A percentile compares a stretch with the other conserved stretches of the same genome.
phyloP scores from a whole-genome alignment of 2,888 invertebrate species.

The Acleris literana region DNA sequence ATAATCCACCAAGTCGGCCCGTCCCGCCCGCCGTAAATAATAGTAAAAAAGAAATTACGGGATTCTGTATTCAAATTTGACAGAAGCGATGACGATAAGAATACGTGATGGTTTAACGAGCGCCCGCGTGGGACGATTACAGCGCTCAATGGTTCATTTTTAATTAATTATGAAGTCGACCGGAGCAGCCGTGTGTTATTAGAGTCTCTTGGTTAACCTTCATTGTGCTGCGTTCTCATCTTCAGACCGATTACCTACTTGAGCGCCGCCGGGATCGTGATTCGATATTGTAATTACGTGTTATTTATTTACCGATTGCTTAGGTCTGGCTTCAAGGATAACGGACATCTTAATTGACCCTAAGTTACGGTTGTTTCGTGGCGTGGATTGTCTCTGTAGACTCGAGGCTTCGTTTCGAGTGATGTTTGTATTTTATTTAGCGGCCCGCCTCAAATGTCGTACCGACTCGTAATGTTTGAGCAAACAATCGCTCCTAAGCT shows the following conservation, averaged over 20 bases:
- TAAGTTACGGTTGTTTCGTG: conserved; percentile 72
- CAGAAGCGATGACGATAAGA: conserved; percentile 78
- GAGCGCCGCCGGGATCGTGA: conserved; percentile 72
- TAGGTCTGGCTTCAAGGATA: conserved; percentile 73
- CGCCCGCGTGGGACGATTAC: conserved; percentile 72
- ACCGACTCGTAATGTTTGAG: conserved; percentile 81
- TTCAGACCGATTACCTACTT: conserved; percentile 61
- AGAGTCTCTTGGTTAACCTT: conserved; percentile 57
- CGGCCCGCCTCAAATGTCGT: conserved; percentile 81
- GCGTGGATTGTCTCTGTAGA: conserved; percentile 72
- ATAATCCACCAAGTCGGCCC: conserved; percentile 67
- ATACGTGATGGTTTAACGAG: conserved; percentile 75
- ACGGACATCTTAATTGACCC: conserved; percentile 77
- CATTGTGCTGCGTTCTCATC: conserved; percentile 69
- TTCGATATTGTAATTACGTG: conserved; percentile 78
- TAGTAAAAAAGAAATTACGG: conserved; percentile 73
- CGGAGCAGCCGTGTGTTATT: conserved; percentile 60
- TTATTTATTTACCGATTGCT: conserved; percentile 73
- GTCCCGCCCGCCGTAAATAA: conserved; percentile 69
- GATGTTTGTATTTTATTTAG: conserved; percentile 81
- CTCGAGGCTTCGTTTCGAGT: conserved; percentile 67
- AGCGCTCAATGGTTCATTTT: conserved; percentile 70
- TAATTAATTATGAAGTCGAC: conserved; percentile 71
- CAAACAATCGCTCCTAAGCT: conserved; percentile 72
- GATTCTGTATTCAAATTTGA: conserved; percentile 78